Evolutionary conservation across 2,888 invertebrate species (phyloP).

Genomic region (Trichogramma evanescens): DNA sequence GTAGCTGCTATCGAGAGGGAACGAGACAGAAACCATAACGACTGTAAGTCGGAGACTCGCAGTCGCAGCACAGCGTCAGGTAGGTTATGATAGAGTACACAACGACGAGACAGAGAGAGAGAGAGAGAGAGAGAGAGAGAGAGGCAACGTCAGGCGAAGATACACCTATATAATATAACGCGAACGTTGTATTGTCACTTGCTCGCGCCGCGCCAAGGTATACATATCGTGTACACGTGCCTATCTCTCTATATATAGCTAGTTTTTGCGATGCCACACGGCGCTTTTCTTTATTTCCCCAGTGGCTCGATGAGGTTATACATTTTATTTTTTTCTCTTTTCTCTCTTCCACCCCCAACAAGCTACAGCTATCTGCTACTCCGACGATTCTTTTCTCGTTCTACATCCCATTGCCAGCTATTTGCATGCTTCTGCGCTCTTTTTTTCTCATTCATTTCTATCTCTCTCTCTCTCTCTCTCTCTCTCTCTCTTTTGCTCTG

Average conservation of each 20-base stretch:
- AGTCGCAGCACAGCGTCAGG: too few relatives aligned
- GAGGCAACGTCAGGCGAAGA: too few relatives aligned
- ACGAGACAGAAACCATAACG: too few relatives aligned
- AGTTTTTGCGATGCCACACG: constrained; percentile 17
- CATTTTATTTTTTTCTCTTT: constrained; percentile 39
- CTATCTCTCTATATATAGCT: constrained; percentile 41
- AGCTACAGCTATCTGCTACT: background rate
- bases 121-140: too few relatives aligned
- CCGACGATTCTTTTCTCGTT: constrained; percentile 14
- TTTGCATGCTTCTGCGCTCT: background rate
- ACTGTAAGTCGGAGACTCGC: too few relatives aligned
- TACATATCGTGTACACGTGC: constrained; percentile 31
- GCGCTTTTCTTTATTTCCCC: constrained; percentile 48
- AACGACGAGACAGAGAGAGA: too few relatives aligned
- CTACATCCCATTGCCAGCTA: constrained; percentile 1
- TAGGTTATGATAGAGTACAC: too few relatives aligned
- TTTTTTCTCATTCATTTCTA: constrained; percentile 18
- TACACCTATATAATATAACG: too few relatives aligned
- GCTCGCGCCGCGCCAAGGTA: constrained; percentile 16
- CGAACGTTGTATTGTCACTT: constrained; percentile 25
- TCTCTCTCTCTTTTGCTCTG: too few relatives aligned
- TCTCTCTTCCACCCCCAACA: constrained; percentile 21
- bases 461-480: constrained; percentile 22
- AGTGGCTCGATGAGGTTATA: constrained; percentile 48
- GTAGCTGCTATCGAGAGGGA: too few relatives aligned